These are phyloP conservation scores for Heliconius erato DNA, from an alignment of 2,888 invertebrate species.

Conservation along the genomic window DNA sequence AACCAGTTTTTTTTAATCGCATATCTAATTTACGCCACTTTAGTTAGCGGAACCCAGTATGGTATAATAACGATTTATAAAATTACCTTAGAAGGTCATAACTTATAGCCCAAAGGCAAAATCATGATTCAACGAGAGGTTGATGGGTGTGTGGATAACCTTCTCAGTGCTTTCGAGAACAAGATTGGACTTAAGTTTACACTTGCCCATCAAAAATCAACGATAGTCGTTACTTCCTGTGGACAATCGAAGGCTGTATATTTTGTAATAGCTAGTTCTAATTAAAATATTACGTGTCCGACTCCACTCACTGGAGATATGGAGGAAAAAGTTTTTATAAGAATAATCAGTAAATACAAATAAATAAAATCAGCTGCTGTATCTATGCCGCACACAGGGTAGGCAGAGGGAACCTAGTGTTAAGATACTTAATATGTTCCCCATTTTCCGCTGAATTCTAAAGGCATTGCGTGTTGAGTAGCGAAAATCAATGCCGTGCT, in stretches of 20 bases:
- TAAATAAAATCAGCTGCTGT: too few relatives aligned
- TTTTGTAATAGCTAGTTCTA: neutral
- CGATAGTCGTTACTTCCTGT: neutral
- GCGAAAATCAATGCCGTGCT: too few relatives aligned
- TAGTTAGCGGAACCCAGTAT: neutral
- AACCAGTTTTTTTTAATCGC: too few relatives aligned
- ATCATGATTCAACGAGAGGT: neutral
- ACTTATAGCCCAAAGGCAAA: conserved; percentile 8
- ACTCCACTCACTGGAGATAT: neutral
- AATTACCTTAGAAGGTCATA: neutral
- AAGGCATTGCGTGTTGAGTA: too few relatives aligned
- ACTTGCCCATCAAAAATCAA: neutral
- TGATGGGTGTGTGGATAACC: neutral
- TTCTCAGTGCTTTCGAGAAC: conserved; percentile 5
- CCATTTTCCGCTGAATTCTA: too few relatives aligned
- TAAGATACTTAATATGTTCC: too few relatives aligned
- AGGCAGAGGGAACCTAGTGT: too few relatives aligned
- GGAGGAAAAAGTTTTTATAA: neutral
- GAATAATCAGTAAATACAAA: neutral
- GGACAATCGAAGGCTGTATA: neutral
- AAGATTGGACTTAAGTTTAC: neutral
- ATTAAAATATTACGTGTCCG: neutral
- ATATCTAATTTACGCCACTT: neutral
- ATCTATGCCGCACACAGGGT: too few relatives aligned
- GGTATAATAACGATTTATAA: neutral